Evolutionary conservation across 1,140 invertebrate genomes (phyloP), one percentile per base, ranked within the genome.

Genomic region (Parasteatoda tepidariorum): DNA sequence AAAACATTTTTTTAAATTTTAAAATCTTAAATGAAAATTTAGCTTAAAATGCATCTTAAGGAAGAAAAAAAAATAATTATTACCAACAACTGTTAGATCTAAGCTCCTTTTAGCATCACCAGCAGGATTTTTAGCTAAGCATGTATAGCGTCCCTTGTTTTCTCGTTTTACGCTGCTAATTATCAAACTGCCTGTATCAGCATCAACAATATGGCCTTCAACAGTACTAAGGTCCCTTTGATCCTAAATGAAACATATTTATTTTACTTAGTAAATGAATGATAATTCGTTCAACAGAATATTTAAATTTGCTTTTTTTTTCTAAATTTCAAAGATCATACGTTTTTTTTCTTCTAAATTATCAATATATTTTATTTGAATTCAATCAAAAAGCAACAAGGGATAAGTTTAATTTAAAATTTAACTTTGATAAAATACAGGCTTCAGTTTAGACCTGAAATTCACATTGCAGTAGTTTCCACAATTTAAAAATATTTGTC

Each of bases 121-220:
- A 11, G 95, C 96, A 18, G 91, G 90, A 88, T 97, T 98, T 59
- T 91, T 91, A 0, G 96, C 96, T 31, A 92, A 92, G 87, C 97
- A 98, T 59, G 92, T 93, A 87, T 96, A 97, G 34, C 91, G 91
- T 0, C 94, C 94, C 62, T 92, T 92, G 88, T 97, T 95, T 0
- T 93, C 93, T 73, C 93, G 92, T 78, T 93, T 92, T 0, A 97
- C 93, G 85, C 93, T 92, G 38, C 91, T 93, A 83, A 98, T 94
- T 0, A 91, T 93, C 13, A 98, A 88, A 11, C 92, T 88, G 7
- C 92, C 92, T 57, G 86, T 88, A 59, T 84, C 85, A 73, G 75
- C 89, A 86, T 95, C 93, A 0, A 96, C 94, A 30, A 90, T 90
- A 87, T 95, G 96, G 67, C 94, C 91, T 86, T 94, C 93, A 2